These are phyloP conservation scores for Phortica magna DNA, from an alignment of 2,888 invertebrate genomes.

Conservation along the genomic window DNA sequence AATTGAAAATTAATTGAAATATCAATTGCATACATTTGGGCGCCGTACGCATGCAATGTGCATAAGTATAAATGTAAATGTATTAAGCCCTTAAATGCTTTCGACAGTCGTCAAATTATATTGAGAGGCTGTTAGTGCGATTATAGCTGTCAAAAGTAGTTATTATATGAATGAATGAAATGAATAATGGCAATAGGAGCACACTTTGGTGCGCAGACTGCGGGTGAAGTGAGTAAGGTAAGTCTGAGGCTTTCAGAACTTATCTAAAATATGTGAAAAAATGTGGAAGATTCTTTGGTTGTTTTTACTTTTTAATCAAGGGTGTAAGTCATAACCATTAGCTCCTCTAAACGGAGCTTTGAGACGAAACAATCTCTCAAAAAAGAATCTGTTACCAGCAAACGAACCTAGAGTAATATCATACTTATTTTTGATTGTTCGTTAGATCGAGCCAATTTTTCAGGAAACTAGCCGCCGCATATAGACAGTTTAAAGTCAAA, in stretches of 20 bases:
- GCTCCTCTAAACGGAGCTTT: too few relatives aligned
- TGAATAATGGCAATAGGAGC: neutral
- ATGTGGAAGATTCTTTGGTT: too few relatives aligned
- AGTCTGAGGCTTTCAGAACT: neutral
- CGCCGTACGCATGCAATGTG: neutral
- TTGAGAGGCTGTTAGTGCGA: conserved; percentile 10
- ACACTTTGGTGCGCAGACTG: neutral
- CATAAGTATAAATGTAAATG: neutral
- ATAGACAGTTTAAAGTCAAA: too few relatives aligned
- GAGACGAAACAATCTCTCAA: too few relatives aligned
- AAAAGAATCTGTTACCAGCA: too few relatives aligned
- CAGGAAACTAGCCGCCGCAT: too few relatives aligned
- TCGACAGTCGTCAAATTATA: conserved; percentile 17
- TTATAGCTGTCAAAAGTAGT: conserved; percentile 2
- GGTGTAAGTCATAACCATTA: too few relatives aligned
- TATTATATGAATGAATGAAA: neutral
- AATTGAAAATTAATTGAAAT: conserved; percentile 69
- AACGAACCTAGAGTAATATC: too few relatives aligned
- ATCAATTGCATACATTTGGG: conserved; percentile 58
- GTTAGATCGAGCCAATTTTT: too few relatives aligned
- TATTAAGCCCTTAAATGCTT: conserved; percentile 7
- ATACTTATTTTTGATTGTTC: too few relatives aligned
- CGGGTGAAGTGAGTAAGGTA: neutral
- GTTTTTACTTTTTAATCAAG: too few relatives aligned
- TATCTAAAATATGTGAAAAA: too few relatives aligned